Conservation (phyloP, 2,888 invertebrate species). For the Rotaria sp. region DNA sequence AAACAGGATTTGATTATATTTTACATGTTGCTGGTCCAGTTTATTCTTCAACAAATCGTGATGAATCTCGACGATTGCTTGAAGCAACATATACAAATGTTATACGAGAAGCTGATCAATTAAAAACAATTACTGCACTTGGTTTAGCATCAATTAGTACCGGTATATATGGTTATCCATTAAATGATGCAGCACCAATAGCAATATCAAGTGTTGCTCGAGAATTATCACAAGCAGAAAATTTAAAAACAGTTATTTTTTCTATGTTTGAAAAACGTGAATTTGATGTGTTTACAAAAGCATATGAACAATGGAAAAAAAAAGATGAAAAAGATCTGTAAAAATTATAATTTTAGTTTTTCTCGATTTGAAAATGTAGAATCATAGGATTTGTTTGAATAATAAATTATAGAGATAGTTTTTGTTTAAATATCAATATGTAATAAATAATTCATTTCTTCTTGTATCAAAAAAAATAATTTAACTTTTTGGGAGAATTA, state of each 20-base stretch:
- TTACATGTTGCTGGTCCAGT: conserved; percentile 9
- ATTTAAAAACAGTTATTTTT: not conserved
- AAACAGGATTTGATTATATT: not conserved
- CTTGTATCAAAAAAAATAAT: no score
- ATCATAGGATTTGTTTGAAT: no score
- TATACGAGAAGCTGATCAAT: not conserved
- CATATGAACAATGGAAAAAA: not conserved
- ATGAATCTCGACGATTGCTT: not conserved
- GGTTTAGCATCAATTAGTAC: not conserved
- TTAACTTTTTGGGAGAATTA: no score
- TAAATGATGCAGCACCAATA: not conserved
- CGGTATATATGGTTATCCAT: not conserved
- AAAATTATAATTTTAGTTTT: not conserved
- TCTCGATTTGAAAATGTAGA: no score
- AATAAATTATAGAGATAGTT: no score
- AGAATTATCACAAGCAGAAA: not conserved
- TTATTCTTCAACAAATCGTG: not conserved
- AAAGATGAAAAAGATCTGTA: not conserved
- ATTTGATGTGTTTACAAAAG: not conserved
- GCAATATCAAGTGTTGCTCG: not conserved
- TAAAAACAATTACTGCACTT: not conserved
- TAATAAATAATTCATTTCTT: no score
- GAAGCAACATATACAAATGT: not conserved
- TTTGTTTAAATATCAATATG: no score
- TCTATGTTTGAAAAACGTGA: not conserved